A percentile compares a stretch with the other conserved stretches of the same genome.
phyloP scores from a whole-genome alignment of 1,140 invertebrate genomes.

The Nilaparvata lugens region DNA sequence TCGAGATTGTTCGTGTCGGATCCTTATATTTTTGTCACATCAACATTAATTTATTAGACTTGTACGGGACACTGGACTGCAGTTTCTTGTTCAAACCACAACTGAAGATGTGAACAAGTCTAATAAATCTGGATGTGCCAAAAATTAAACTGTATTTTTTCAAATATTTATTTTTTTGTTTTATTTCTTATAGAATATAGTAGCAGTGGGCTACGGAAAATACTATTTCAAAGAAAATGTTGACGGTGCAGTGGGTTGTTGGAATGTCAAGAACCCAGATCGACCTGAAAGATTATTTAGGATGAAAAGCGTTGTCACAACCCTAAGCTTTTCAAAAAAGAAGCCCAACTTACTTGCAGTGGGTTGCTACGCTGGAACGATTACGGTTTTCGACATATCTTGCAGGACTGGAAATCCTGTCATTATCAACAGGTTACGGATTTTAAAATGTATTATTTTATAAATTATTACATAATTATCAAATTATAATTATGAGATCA shows the following conservation, averaged over 20 bases:
- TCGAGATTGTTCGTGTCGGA: too few species aligned
- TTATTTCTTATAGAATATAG: conserved; percentile 18
- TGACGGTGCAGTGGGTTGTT: conserved; percentile 41
- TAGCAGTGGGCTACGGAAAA: conserved; percentile 27
- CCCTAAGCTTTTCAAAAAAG: conserved; percentile 38
- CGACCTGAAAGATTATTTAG: conserved; percentile 42
- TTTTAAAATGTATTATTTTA: too few species aligned
- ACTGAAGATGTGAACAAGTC: background rate
- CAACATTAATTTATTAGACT: too few species aligned
- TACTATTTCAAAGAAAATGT: conserved; percentile 7
- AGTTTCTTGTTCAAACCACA: background rate
- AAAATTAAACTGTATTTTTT: background rate
- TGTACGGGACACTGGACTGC: background rate
- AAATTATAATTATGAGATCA: too few species aligned
- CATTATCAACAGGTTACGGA: conserved; percentile 14
- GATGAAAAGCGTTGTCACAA: conserved; percentile 41
- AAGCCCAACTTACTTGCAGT: conserved; percentile 39
- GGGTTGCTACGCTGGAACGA: conserved; percentile 43
- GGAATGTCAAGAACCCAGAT: conserved; percentile 45
- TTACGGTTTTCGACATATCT: conserved; percentile 38
- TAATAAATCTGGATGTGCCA: background rate
- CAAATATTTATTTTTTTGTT: background rate
- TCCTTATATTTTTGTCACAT: too few species aligned
- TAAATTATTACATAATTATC: too few species aligned
- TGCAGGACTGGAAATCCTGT: background rate